Conservation (phyloP, 2,797 vertebrate species). For the Gadopsis bispinosus region DNA sequence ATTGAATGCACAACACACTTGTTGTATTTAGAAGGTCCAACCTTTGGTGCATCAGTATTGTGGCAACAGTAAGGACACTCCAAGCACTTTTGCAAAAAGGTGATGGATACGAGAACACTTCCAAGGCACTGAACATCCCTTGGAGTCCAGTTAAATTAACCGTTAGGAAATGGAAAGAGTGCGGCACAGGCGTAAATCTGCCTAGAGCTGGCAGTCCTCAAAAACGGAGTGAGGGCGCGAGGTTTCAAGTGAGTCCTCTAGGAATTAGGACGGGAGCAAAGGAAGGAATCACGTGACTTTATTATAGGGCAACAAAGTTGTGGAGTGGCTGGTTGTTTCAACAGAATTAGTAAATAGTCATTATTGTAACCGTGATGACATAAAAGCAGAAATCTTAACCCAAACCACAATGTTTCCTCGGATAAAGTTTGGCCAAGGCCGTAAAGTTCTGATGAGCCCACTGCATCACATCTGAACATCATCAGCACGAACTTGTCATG, state of each 20-base stretch:
- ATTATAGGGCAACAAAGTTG: neutral
- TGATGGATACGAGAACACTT: neutral
- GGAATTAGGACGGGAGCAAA: neutral
- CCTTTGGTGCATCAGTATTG: neutral
- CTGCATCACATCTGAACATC: constrained; percentile 7
- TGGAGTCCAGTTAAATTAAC: constrained; percentile 11
- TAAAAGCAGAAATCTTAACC: neutral
- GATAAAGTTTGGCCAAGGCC: neutral
- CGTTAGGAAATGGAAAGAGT: constrained; percentile 23
- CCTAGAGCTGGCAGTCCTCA: neutral
- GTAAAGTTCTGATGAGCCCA: neutral
- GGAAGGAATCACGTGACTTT: neutral
- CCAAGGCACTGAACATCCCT: neutral
- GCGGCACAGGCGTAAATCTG: neutral
- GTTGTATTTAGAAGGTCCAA: neutral
- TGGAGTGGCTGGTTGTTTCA: too few species aligned
- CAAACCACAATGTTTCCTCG: neutral
- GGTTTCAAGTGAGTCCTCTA: neutral
- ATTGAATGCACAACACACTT: neutral
- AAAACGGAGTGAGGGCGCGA: constrained; percentile 1
- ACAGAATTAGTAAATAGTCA: neutral
- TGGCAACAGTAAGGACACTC: neutral
- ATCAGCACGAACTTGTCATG: constrained; percentile 10
- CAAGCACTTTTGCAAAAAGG: neutral
- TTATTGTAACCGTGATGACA: neutral